Conservation (phyloP, 37 sponge, comb jelly and placozoan species). For the Theonella swinhoei region DNA sequence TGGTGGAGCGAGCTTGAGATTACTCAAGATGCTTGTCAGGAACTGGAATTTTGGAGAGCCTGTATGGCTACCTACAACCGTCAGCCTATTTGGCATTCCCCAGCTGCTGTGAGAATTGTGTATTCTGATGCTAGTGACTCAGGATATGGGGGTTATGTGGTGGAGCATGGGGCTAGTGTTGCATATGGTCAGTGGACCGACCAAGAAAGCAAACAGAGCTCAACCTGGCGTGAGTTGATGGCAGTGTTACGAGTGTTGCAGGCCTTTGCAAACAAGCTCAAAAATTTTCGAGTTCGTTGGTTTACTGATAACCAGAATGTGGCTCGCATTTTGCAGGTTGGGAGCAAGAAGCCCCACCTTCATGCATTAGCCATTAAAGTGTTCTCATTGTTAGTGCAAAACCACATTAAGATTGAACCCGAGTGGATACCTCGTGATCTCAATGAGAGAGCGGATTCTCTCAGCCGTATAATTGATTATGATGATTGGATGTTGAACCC, state of each 20-base stretch:
- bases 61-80: conserved; percentile 13
- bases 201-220: no score
- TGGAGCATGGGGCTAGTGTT: background rate
- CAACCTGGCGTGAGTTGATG: conserved; percentile 23
- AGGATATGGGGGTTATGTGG: conserved; percentile 48
- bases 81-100: conserved; percentile 6
- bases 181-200: conserved; percentile 25
- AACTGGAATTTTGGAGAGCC: conserved; percentile 27
- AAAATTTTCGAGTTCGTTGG: background rate
- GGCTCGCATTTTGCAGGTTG: background rate
- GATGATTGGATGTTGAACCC: conserved; percentile 21
- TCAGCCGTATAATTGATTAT: conserved; percentile 13
- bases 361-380: conserved; percentile 4
- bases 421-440: conserved; percentile 12
- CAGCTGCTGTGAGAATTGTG: conserved; percentile 26
- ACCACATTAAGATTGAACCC: background rate
- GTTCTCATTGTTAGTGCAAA: background rate
- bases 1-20: no score
- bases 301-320: conserved; percentile 25
- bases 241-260: conserved; percentile 16
- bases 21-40: background rate
- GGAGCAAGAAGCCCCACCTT: conserved; percentile 2
- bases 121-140: conserved; percentile 44
- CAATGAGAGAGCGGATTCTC: conserved; percentile 6
- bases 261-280: conserved; percentile 2